Conservation (phyloP, 2,797 vertebrate species). For the Syngnathus rostellatus region DNA sequence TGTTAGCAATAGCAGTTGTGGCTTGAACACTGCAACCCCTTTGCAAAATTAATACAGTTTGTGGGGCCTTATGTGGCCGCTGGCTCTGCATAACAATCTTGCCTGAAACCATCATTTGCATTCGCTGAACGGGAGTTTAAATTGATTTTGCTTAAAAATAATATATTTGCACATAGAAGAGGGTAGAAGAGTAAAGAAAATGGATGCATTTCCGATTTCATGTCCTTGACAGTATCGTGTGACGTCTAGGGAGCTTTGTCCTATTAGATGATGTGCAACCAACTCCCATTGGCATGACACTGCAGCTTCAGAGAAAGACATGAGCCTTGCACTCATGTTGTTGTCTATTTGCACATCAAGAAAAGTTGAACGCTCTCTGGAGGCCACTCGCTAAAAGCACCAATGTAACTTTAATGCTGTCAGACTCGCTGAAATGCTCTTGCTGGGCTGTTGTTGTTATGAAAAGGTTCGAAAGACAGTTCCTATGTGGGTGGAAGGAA, state of each 20-base stretch:
- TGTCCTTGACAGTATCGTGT: neutral
- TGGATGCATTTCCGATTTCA: neutral
- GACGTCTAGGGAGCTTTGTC: neutral
- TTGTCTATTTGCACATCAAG: slow-evolving; percentile 2
- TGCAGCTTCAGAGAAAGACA: neutral
- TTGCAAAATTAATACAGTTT: too few species aligned
- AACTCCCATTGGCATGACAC: neutral
- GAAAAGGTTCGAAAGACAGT: neutral
- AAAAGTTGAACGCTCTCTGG: neutral
- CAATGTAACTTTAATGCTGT: slow-evolving; percentile 1
- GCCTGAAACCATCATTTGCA: too few species aligned
- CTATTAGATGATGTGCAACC: neutral
- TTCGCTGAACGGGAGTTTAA: neutral
- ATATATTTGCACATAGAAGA: neutral
- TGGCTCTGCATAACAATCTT: too few species aligned
- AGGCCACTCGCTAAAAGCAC: slow-evolving; percentile 2
- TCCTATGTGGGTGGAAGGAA: neutral
- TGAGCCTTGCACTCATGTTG: neutral
- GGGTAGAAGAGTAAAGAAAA: neutral
- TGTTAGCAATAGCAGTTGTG: too few species aligned
- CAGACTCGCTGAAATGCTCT: neutral
- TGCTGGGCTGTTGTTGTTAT: neutral
- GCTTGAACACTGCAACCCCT: too few species aligned
- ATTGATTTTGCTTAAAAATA: neutral
- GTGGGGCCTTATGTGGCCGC: too few species aligned